Evolutionary conservation across 2,797 vertebrate species (phyloP).

Genomic region (Microhierax caerulescens): DNA sequence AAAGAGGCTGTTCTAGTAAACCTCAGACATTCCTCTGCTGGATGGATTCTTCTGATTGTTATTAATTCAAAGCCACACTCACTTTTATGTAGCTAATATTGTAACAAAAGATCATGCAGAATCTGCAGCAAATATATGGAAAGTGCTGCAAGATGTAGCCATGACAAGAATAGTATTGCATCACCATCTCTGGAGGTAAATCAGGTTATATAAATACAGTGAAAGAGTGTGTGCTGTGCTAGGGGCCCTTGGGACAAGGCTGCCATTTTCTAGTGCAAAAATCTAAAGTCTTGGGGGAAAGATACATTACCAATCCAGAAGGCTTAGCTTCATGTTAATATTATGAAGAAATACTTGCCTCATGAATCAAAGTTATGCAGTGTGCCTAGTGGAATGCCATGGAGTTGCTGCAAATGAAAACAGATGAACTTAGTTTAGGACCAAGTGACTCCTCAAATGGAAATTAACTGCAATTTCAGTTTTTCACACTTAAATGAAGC

Average conservation of each 20-base stretch:
- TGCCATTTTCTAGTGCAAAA: background rate
- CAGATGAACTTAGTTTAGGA: background rate
- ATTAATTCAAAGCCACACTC: background rate
- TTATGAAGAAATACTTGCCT: background rate
- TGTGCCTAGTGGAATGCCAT: background rate
- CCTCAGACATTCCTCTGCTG: slow-evolving; percentile 19
- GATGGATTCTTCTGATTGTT: background rate
- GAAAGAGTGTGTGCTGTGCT: background rate
- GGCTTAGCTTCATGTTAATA: background rate
- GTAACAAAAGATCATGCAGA: background rate
- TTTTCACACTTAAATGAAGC: background rate
- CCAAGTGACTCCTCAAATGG: background rate
- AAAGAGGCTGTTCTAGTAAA: background rate
- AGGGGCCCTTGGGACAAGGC: background rate
- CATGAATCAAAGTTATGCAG: background rate
- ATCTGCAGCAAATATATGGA: background rate
- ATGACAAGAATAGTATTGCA: background rate
- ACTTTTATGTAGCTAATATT: background rate
- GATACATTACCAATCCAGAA: background rate
- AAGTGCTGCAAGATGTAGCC: background rate
- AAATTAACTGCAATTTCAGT: background rate
- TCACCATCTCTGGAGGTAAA: background rate
- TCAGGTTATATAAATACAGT: background rate
- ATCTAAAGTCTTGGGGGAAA: background rate
- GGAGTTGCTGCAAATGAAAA: background rate